phyloP scores from a whole-genome alignment of 2,888 invertebrate species.

The Ischnura elegans region DNA sequence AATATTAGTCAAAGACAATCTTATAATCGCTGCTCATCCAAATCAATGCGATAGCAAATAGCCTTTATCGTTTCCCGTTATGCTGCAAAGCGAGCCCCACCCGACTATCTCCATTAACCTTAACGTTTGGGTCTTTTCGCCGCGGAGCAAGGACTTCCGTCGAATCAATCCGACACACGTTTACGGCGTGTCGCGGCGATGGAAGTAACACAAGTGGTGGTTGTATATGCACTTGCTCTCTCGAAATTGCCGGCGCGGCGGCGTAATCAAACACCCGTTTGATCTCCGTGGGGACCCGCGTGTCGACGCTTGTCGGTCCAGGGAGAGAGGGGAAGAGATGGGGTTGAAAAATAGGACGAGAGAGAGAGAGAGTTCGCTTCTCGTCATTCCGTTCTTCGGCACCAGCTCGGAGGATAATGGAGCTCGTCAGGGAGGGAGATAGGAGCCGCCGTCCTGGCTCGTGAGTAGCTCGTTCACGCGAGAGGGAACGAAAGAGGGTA shows the following conservation, averaged over 20 bases:
- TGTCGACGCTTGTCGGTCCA: no score
- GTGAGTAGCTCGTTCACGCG: neutral
- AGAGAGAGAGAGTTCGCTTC: no score
- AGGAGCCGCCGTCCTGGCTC: neutral
- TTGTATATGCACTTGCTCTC: neutral
- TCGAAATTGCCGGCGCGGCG: constrained; percentile 1
- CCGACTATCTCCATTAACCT: neutral
- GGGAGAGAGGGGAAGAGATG: no score
- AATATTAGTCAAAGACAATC: no score
- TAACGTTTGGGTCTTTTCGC: neutral
- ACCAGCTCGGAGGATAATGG: neutral
- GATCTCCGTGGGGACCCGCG: neutral
- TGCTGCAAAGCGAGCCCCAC: neutral
- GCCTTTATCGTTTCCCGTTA: neutral
- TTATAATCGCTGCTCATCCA: neutral
- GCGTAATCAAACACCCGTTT: constrained; percentile 30
- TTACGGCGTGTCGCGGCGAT: neutral
- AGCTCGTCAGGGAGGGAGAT: neutral
- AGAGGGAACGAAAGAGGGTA: neutral
- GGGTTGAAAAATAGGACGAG: no score
- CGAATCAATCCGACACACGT: neutral
- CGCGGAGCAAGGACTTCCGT: neutral
- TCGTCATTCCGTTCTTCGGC: no score
- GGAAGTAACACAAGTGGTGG: neutral
- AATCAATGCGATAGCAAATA: neutral